A percentile compares a stretch with the other conserved stretches of the same genome.
These are phyloP conservation scores for Lordiphosa mommai DNA, from an alignment of 1,140 invertebrate genomes.

Conservation along the genomic window DNA sequence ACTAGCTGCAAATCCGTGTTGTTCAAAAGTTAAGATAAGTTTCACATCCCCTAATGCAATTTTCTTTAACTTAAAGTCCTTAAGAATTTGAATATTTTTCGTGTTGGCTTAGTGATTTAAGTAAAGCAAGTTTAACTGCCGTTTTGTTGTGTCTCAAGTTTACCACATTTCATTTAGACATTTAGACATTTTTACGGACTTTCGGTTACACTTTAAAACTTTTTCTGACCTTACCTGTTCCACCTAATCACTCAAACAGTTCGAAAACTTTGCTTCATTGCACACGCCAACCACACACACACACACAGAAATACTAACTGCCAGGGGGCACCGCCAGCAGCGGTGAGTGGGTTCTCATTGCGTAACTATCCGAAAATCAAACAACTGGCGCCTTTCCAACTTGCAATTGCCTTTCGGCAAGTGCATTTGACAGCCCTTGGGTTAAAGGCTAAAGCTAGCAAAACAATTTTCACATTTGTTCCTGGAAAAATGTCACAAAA, in stretches of 20 bases:
- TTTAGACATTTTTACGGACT: too few relatives aligned
- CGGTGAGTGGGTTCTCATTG: conserved; percentile 32
- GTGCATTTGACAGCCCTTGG: conserved; percentile 63
- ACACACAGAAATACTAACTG: neutral
- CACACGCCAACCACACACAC: conserved; percentile 6
- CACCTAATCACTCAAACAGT: conserved; percentile 65
- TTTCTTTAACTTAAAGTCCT: too few relatives aligned
- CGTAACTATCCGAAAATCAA: conserved; percentile 44
- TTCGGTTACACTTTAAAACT: too few relatives aligned
- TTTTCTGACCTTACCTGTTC: conserved; percentile 4
- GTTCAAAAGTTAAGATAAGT: too few relatives aligned
- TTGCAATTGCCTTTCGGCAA: conserved; percentile 27
- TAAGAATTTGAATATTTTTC: too few relatives aligned
- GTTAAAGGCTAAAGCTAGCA: conserved; percentile 44
- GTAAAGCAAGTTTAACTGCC: too few relatives aligned
- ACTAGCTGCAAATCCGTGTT: too few relatives aligned
- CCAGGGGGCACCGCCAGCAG: too few relatives aligned
- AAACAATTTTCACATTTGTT: conserved; percentile 62
- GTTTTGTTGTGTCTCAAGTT: too few relatives aligned
- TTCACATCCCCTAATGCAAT: too few relatives aligned
- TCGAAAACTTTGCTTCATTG: conserved; percentile 30
- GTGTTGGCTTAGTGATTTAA: too few relatives aligned
- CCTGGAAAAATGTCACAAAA: conserved; percentile 1
- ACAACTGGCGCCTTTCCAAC: conserved; percentile 57
- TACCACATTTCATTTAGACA: too few relatives aligned